Evolutionary conservation across 1,140 invertebrate species (phyloP), one percentile per base, ranked within the genome.

Genomic region (Aleiodes sp.): DNA sequence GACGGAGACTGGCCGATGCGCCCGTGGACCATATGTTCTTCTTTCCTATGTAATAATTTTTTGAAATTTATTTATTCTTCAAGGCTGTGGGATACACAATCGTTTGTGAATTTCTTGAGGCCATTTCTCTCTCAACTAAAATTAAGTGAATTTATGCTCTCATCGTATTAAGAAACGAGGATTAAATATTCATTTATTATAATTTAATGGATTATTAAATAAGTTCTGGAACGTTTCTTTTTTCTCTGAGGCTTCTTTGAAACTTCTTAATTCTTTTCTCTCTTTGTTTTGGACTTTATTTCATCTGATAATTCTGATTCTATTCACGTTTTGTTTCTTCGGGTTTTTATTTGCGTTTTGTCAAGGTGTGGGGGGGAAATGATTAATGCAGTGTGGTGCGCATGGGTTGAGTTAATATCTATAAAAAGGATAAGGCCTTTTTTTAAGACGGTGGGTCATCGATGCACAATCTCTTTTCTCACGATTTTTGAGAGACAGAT

Each of bases 401-500:
- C 43, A 24, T 24, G 61, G 67, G 39, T 69, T 69, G 63, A 60
- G 67, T 69, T 56, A 69, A 69, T 69, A 69, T 69, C 43, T 59
- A 43, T 21, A 52, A 52, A 52, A 52, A 52, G 46, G 19, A 1
- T 43, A 6, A 14, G 21, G 21, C 21, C 21, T 16, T 52, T 4
- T 52, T 52, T 2, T 9, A 21, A 52, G 21, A 21, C 1, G 26
- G 19, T 52, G 19, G 43, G 43, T 60, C 72, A 62, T 70, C 69
- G 76, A 76, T 78, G 68, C 69, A 72, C 75, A 72, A 71, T 70
- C 71, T 24, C 74, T 73, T 77, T 79, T 85, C 84, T 86, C 82
- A 81, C 83, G 84, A 52, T 52, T 79, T 82, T 72, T 70, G 74
- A 79, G n/a, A 75, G 75, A 82, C 82, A 84, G 82, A 82, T 85